Evolutionary conservation across 1,140 invertebrate genomes (phyloP), one percentile per base, ranked within the genome.

Genomic region (Drosophila guanche): DNA sequence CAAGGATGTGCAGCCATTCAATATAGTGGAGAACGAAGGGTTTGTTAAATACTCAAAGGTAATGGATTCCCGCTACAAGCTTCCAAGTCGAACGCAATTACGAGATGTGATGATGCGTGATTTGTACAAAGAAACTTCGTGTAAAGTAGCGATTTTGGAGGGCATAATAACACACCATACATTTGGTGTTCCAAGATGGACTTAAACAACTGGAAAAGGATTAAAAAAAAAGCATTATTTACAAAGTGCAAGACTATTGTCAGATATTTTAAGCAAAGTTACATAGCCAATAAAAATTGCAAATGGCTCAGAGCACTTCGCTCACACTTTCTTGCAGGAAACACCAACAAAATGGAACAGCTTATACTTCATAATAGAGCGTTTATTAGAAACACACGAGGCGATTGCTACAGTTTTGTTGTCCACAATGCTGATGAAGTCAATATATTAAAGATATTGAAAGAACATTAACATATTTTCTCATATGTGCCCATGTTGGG

Each of bases 371-470:
- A 55, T 65, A 53, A 65, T 57, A 27, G 22, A 57, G 33, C 29
- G 33, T 4, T 29, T 57, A 47, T 22, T 65, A 46, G 48, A 65
- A 65, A 48, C 33, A 8, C 57, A 65, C 23, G 54, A 65, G 27
- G 43, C 53, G 22, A 57, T 65, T 48, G 20, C 27, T 20, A 62
- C 45, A 62, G 50, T 55, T 14, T 37, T 62, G 37, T 43, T 54
- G 46, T 6, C 25, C 45, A 62, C 25, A 37, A 52, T 53, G 50
- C 25, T 27, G 41, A 61, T 8, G 16, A 61, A 53, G 27, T 58
- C 0, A 58, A 46, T 40, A 47, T 58, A 14, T 47, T 58, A 25
- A 45, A 16, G 16, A 47, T 6, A 46, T 57, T 22, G 42, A 16
- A 25, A 57, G 47, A 25, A 20, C 47, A 37, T 22, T 56, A 25